Percentiles rank a stretch among this genome's conserved stretches.
Conservation (phyloP, 2,113 vertebrate genomes). For the Electrona antarctica region DNA sequence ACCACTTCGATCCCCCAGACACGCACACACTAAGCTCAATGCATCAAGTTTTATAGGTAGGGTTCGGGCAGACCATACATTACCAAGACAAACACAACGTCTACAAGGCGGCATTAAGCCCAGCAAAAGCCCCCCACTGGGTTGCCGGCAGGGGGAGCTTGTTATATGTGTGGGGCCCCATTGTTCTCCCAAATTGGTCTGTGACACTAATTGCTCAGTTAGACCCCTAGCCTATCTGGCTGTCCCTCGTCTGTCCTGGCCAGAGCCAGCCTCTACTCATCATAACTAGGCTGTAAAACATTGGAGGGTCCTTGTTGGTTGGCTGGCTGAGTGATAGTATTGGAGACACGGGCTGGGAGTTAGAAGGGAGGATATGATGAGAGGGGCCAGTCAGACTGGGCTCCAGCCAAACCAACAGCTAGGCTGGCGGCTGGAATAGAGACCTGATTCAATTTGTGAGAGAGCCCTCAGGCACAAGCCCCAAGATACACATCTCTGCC, state of each 20-base stretch:
- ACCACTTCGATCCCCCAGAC: no score
- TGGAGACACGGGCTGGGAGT: constrained; percentile 26
- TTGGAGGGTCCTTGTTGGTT: constrained; percentile 33
- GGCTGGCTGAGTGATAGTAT: constrained; percentile 12
- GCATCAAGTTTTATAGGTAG: constrained; percentile 43
- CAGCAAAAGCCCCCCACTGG: constrained; percentile 73
- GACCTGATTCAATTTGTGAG: constrained; percentile 41
- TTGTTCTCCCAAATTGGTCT: constrained; percentile 81
- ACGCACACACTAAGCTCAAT: no score
- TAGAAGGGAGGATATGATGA: background rate
- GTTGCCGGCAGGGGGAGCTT: constrained; percentile 62
- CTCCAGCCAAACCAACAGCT: background rate
- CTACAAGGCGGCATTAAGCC: constrained; percentile 72
- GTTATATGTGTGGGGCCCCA: constrained; percentile 66
- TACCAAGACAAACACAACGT: constrained; percentile 77
- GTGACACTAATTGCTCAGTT: constrained; percentile 78
- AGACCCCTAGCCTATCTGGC: constrained; percentile 68
- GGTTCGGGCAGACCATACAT: constrained; percentile 57
- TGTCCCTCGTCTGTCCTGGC: constrained; percentile 71
- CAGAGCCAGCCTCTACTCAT: constrained; percentile 61
- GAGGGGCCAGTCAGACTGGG: constrained; percentile 11
- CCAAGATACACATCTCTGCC: constrained; percentile 63
- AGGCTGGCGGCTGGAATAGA: constrained; percentile 36
- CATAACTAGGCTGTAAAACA: constrained; percentile 55
- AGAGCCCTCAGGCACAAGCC: constrained; percentile 32